Evolutionary conservation across 2,113 vertebrate species (phyloP).

Genomic region (Puffinus mauretanicus): DNA sequence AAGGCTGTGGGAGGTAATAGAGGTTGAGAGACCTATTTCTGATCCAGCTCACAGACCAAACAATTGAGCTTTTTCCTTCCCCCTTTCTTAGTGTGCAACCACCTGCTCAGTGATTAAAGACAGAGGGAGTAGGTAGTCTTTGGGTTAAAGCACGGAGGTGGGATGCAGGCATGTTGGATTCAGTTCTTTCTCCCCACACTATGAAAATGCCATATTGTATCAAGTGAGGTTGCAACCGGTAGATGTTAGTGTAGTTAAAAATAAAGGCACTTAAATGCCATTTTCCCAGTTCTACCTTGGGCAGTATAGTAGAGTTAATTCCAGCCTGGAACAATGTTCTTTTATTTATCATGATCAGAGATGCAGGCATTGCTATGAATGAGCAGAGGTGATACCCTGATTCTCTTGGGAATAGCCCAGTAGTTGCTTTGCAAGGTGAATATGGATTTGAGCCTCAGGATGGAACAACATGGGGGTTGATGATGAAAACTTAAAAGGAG

Average conservation of each 20-base stretch:
- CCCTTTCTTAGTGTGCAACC: background rate
- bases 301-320: background rate
- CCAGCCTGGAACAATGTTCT: background rate
- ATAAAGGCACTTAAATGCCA: background rate
- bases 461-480: fast-evolving
- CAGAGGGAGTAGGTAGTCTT: background rate
- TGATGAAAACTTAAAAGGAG: background rate
- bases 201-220: background rate
- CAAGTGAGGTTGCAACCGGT: background rate
- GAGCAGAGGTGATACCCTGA: background rate
- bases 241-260: background rate
- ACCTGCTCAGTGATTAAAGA: background rate
- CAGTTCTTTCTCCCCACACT: background rate
- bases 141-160: background rate
- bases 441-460: background rate
- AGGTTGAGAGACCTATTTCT: background rate
- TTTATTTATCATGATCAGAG: background rate
- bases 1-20: background rate
- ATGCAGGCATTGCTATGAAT: background rate
- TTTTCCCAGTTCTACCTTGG: background rate
- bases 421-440: background rate
- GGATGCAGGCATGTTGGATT: background rate
- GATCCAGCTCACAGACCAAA: background rate
- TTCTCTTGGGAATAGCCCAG: background rate
- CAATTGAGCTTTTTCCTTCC: background rate